A percentile compares a stretch with the other conserved stretches of the same genome.
Conservation (phyloP, 2,113 vertebrate species). For the Lampris megalopsis region DNA sequence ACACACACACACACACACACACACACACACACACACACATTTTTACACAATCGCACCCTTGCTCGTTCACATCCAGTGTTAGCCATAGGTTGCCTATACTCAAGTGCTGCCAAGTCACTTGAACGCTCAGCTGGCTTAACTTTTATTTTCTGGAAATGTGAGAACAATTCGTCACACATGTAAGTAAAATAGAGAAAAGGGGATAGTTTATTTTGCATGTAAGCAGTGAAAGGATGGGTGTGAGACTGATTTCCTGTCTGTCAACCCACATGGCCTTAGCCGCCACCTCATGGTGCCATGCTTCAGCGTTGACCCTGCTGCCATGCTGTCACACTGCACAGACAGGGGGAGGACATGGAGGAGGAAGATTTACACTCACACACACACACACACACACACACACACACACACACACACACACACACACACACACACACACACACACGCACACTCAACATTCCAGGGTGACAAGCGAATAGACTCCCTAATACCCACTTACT, state of each 20-base stretch:
- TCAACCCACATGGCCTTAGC: not conserved
- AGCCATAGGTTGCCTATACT: conserved; percentile 10
- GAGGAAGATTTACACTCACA: not conserved
- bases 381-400: conserved; percentile 1
- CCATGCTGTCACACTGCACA: conserved; percentile 11
- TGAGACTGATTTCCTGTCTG: not conserved
- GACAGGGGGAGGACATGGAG: not conserved
- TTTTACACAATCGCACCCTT: too few relatives aligned
- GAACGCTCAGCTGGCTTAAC: not conserved
- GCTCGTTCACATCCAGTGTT: too few relatives aligned
- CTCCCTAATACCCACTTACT: conserved; percentile 36
- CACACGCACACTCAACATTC: conserved; percentile 2
- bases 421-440: not conserved
- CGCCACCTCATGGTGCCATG: not conserved
- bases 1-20: conserved; percentile 1
- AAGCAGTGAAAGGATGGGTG: not conserved
- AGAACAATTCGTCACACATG: too few relatives aligned
- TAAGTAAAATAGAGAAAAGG: not conserved
- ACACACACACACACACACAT: not conserved
- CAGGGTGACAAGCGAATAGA: conserved; percentile 39
- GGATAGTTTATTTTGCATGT: not conserved
- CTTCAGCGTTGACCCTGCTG: conserved; percentile 25
- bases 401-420: conserved; percentile 2
- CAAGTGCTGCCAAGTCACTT: conserved; percentile 12
- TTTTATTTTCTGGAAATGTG: not conserved